phyloP scores from a whole-genome alignment of 2,888 invertebrate genomes.

The Nesidiocoris tenuis region DNA sequence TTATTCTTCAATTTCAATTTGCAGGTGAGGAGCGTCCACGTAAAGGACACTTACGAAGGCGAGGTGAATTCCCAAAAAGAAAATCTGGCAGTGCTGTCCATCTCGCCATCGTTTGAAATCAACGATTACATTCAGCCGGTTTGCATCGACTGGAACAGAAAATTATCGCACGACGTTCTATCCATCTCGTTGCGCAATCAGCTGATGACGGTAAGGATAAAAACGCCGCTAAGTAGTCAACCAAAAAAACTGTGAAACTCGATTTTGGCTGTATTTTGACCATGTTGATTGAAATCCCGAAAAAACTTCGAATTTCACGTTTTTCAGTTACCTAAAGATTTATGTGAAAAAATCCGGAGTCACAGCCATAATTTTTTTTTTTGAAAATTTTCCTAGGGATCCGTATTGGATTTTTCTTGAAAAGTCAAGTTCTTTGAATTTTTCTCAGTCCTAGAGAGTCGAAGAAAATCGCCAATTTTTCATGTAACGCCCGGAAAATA shows the following conservation, averaged over 20 bases:
- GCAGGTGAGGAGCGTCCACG: constrained; percentile 9
- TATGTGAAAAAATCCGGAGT: background rate
- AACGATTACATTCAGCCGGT: constrained; percentile 24
- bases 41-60: constrained; percentile 13
- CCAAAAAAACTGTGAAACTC: no score
- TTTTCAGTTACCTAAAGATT: no score
- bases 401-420: background rate
- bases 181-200: background rate
- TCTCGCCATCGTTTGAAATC: background rate
- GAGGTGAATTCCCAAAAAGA: constrained; percentile 9
- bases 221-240: no score
- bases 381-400: background rate
- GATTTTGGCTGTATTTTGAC: no score
- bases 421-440: background rate
- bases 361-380: background rate
- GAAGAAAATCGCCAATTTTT: no score
- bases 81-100: constrained; percentile 9
- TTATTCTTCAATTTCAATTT: background rate
- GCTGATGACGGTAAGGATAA: background rate
- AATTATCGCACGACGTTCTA: background rate
- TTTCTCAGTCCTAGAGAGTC: no score
- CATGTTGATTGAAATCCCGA: no score
- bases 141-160: constrained; percentile 10
- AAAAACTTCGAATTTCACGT: no score
- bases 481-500: no score